A percentile compares a stretch with the other conserved stretches of the same genome.
Conservation (phyloP, 2,797 vertebrate species). For the Setipinna tenuifilis region DNA sequence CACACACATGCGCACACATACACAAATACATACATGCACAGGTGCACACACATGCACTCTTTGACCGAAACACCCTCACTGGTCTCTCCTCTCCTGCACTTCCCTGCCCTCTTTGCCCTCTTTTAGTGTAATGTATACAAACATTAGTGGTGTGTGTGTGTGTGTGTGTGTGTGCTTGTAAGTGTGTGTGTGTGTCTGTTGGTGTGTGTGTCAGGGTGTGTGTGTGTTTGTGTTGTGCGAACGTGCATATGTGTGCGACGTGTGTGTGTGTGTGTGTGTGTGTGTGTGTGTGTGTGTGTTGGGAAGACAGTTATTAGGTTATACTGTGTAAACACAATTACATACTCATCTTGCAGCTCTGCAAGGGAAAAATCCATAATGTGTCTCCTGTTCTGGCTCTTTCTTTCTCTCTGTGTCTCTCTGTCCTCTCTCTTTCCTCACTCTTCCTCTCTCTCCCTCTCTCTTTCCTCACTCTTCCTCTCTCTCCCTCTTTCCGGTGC, state of each 20-base stretch:
- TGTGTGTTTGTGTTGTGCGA: background rate
- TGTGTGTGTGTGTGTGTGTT: background rate
- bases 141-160: background rate
- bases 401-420: background rate
- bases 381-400: background rate
- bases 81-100: background rate
- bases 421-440: background rate
- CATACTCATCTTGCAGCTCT: conserved; percentile 1
- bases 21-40: background rate
- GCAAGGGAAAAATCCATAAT: conserved; percentile 13
- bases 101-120: background rate
- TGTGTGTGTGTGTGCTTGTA: conserved; percentile 14
- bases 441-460: background rate
- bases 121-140: background rate
- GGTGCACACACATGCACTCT: background rate
- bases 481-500: background rate
- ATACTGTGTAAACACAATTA: conserved; percentile 17
- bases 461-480: background rate
- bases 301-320: background rate
- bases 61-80: background rate
- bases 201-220: background rate
- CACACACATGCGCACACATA: background rate
- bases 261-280: background rate
- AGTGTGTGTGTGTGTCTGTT: background rate
- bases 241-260: too few species aligned